Percentiles rank a stretch among this genome's conserved stretches.
phyloP scores from a whole-genome alignment of 2,797 vertebrate species.

The Intellagama lesueurii region DNA sequence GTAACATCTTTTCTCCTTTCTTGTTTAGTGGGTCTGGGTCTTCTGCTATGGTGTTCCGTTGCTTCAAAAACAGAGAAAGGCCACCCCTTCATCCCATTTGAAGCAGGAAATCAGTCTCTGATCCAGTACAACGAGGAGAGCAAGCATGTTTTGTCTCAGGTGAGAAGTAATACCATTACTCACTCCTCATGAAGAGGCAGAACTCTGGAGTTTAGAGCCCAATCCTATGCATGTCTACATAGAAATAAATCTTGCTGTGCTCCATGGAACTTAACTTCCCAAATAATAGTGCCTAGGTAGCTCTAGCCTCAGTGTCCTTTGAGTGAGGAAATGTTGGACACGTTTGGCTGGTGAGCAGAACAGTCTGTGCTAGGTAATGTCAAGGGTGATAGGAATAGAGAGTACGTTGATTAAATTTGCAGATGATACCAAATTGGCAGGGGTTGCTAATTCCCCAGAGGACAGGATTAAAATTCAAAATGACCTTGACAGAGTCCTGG shows the following conservation, averaged over 20 bases:
- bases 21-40: slow-evolving; percentile 36
- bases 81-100: not conserved
- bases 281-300: not conserved
- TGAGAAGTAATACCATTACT: slow-evolving; percentile 26
- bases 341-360: too few species aligned
- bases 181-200: not conserved
- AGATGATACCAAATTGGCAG: too few species aligned
- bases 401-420: too few species aligned
- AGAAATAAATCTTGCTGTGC: not conserved
- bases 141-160: slow-evolving; percentile 67
- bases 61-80: not conserved
- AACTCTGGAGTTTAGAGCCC: not conserved
- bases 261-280: not conserved
- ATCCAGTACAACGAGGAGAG: slow-evolving; percentile 85
- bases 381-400: too few species aligned
- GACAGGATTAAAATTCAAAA: too few species aligned
- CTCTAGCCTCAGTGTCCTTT: not conserved
- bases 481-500: too few species aligned
- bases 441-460: too few species aligned
- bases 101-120: slow-evolving; percentile 82
- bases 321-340: not conserved
- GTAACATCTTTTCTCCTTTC: not conserved
- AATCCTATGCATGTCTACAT: not conserved
- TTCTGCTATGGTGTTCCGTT: slow-evolving; percentile 34
- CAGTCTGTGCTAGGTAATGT: too few species aligned